Percentiles rank a stretch among this genome's conserved stretches.
These are phyloP conservation scores for Brachyptera risi DNA, from an alignment of 2,888 invertebrate genomes.

Conservation along the genomic window DNA sequence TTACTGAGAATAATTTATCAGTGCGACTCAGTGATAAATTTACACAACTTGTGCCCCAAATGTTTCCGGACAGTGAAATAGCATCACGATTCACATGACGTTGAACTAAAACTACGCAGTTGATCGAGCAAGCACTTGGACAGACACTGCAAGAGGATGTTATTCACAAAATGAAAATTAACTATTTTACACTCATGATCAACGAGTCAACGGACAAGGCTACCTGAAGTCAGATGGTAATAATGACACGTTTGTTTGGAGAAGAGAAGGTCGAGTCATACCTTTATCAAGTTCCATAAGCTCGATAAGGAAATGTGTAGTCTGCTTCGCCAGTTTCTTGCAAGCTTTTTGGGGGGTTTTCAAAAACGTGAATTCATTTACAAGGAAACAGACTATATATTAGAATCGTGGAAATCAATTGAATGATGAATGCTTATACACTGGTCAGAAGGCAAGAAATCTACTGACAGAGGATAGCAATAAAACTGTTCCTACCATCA, in stretches of 20 bases:
- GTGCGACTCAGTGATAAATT: background rate
- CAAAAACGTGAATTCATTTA: too few species aligned
- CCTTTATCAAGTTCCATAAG: background rate
- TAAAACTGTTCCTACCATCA: too few species aligned
- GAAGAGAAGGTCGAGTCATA: background rate
- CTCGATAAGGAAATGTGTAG: too few species aligned
- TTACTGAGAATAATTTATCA: background rate
- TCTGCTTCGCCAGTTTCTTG: too few species aligned
- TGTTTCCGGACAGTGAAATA: slow-evolving; percentile 2
- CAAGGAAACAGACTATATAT: too few species aligned
- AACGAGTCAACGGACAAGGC: slow-evolving; percentile 1
- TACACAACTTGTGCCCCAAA: background rate
- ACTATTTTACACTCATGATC: background rate
- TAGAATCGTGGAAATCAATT: too few species aligned
- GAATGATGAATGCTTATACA: too few species aligned
- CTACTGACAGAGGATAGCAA: too few species aligned
- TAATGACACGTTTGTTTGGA: slow-evolving; percentile 1
- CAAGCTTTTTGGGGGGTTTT: too few species aligned
- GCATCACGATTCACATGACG: background rate
- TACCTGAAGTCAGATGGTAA: background rate
- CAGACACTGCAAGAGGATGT: background rate
- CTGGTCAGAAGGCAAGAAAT: too few species aligned
- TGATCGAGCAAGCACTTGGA: background rate
- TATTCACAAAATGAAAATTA: background rate
- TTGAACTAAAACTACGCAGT: background rate